Percentiles rank a stretch among this genome's conserved stretches.
These are phyloP conservation scores for Chaetura pelagica DNA, from an alignment of 2,113 vertebrate species.

Conservation along the genomic window DNA sequence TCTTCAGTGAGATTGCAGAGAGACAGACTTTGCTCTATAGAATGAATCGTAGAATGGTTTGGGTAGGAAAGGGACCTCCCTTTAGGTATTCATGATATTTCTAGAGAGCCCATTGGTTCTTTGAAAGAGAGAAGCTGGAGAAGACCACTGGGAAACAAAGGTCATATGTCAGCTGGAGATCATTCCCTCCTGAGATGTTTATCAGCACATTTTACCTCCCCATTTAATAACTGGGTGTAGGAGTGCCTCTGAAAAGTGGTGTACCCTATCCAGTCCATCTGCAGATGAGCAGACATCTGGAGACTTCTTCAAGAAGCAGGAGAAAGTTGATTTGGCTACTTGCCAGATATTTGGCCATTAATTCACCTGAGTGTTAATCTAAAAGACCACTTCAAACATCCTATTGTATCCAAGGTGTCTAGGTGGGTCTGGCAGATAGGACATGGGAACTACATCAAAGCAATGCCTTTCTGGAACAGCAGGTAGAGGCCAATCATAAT, in stretches of 20 bases:
- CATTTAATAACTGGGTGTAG: neutral
- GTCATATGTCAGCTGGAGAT: neutral
- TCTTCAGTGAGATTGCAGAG: neutral
- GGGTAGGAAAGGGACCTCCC: neutral
- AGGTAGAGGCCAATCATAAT: rapidly evolving
- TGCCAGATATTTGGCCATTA: neutral
- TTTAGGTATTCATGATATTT: neutral
- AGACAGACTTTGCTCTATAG: neutral
- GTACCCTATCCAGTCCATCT: neutral
- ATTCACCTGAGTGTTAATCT: neutral
- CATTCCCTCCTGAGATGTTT: neutral
- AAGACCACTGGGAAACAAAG: neutral
- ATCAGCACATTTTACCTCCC: neutral
- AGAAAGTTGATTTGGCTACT: neutral
- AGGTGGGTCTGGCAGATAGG: neutral
- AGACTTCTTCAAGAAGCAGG: neutral
- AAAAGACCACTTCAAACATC: neutral
- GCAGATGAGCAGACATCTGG: neutral
- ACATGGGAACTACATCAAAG: rapidly evolving
- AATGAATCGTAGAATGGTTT: too few relatives aligned
- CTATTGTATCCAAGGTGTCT: neutral
- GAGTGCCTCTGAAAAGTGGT: neutral
- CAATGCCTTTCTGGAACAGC: neutral
- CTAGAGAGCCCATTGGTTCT: neutral
- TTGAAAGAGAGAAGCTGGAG: neutral